phyloP scores from a whole-genome alignment of 1,140 invertebrate species.

The Drosophila elegans region DNA sequence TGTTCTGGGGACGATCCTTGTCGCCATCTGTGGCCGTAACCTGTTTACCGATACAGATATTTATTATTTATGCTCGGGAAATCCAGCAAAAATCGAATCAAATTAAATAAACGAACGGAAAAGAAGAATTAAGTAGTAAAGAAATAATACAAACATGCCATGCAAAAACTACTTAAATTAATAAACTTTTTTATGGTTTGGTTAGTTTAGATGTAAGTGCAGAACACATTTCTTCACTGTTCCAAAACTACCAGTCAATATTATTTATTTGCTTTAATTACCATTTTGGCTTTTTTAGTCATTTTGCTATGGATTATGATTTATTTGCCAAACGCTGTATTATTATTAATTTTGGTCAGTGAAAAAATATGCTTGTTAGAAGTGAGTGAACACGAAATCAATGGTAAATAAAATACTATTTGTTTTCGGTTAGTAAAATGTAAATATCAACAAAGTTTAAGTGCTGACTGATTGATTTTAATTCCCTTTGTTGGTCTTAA shows the following conservation, averaged over 20 bases:
- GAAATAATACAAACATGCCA: slow-evolving; percentile 27
- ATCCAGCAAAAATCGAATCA: slow-evolving; percentile 5
- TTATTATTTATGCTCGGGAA: slow-evolving; percentile 30
- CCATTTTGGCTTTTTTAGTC: slow-evolving; percentile 14
- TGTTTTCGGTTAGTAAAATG: slow-evolving; percentile 31
- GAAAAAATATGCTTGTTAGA: slow-evolving; percentile 20
- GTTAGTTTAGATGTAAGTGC: slow-evolving; percentile 6
- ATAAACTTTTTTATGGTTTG: slow-evolving; percentile 8
- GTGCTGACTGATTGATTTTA: slow-evolving; percentile 44
- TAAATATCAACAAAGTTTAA: slow-evolving; percentile 31
- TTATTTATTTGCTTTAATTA: slow-evolving; percentile 23
- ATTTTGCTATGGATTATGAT: slow-evolving; percentile 24
- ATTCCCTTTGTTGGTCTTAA: slow-evolving; percentile 49
- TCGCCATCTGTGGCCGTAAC: slow-evolving; percentile 98
- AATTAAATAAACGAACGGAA: slow-evolving; percentile 21
- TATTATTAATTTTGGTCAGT: slow-evolving; percentile 19
- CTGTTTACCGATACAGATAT: slow-evolving; percentile 86
- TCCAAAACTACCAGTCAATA: slow-evolving; percentile 5
- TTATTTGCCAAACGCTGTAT: slow-evolving; percentile 25
- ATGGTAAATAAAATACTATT: slow-evolving; percentile 35
- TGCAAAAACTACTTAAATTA: slow-evolving; percentile 21
- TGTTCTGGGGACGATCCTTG: slow-evolving; percentile 96
- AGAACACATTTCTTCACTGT: slow-evolving; percentile 13
- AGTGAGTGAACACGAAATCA: slow-evolving; percentile 9
- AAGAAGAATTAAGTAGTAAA: neutral